These are phyloP conservation scores for Crossaster papposus DNA, from an alignment of 53 echinoderm and acorn worm genomes.

Conservation along the genomic window DNA sequence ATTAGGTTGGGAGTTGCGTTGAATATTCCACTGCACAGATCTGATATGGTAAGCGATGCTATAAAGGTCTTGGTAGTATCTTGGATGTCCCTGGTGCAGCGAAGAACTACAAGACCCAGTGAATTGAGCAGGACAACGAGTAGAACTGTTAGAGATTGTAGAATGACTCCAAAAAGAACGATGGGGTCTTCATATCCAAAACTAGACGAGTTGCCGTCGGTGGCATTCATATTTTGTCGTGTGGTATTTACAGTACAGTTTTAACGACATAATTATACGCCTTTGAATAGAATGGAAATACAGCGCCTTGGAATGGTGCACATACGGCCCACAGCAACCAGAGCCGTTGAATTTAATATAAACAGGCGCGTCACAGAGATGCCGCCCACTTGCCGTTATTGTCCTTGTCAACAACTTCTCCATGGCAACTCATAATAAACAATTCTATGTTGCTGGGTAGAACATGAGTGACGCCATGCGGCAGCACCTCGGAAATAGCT, in stretches of 20 bases:
- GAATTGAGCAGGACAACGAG: conserved; percentile 24
- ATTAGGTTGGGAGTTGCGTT: not conserved
- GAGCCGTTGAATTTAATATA: too few relatives aligned
- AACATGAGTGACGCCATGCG: too few relatives aligned
- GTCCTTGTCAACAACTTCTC: too few relatives aligned
- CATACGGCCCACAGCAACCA: too few relatives aligned
- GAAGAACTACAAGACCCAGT: conserved; percentile 31
- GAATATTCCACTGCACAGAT: conserved; percentile 8
- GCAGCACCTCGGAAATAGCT: too few relatives aligned
- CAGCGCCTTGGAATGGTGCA: too few relatives aligned
- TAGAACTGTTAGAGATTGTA: not conserved
- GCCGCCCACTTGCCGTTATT: too few relatives aligned
- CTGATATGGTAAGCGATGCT: conserved; percentile 2
- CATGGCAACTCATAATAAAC: too few relatives aligned
- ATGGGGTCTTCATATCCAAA: not conserved
- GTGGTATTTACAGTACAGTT: not conserved
- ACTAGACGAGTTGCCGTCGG: not conserved
- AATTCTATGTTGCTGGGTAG: too few relatives aligned
- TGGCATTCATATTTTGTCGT: not conserved
- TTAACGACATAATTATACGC: too few relatives aligned
- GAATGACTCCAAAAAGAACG: not conserved
- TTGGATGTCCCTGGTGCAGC: conserved; percentile 7
- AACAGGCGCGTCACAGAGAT: too few relatives aligned
- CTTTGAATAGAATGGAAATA: too few relatives aligned
- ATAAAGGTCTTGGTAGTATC: conserved; percentile 30